A percentile compares a stretch with the other conserved stretches of the same genome.
Evolutionary conservation across 2,888 invertebrate species (phyloP).

Genomic region (Orchestes rusci): DNA sequence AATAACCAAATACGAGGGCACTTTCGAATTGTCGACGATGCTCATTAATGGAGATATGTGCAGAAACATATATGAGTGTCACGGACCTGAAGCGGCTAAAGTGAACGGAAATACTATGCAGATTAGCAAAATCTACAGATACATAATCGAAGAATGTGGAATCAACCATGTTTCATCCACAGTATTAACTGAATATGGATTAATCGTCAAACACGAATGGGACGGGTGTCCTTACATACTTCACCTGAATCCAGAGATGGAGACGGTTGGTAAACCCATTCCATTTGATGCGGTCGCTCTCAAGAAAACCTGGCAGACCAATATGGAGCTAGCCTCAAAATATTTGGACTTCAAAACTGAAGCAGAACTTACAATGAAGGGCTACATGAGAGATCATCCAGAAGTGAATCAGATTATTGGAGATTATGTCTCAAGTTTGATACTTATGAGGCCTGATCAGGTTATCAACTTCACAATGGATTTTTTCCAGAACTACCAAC

Average conservation of each 20-base stretch:
- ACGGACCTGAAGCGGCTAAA: constrained; percentile 48
- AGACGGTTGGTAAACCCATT: constrained; percentile 30
- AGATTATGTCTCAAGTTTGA: constrained; percentile 54
- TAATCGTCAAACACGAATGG: constrained; percentile 56
- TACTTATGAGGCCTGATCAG: constrained; percentile 52
- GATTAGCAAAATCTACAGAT: constrained; percentile 54
- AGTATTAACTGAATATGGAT: constrained; percentile 47
- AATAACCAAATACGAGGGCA: constrained; percentile 48
- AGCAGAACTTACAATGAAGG: constrained; percentile 47
- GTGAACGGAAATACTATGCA: constrained; percentile 49
- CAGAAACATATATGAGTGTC: constrained; percentile 52
- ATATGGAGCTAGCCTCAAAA: constrained; percentile 54
- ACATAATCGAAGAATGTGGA: constrained; percentile 51
- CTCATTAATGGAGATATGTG: constrained; percentile 55
- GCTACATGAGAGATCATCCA: constrained; percentile 53
- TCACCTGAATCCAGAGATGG: constrained; percentile 51
- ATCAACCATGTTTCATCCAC: constrained; percentile 49
- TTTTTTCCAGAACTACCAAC: constrained; percentile 48
- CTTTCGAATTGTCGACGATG: constrained; percentile 50
- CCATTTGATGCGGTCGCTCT: constrained; percentile 42
- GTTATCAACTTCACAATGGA: constrained; percentile 51
- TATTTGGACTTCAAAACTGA: constrained; percentile 54
- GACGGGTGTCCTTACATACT: constrained; percentile 50
- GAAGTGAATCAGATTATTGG: constrained; percentile 50
- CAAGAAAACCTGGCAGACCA: constrained; percentile 50